Conservation (phyloP, 2,888 invertebrate species). For the Tetanocera ferruginea region DNA sequence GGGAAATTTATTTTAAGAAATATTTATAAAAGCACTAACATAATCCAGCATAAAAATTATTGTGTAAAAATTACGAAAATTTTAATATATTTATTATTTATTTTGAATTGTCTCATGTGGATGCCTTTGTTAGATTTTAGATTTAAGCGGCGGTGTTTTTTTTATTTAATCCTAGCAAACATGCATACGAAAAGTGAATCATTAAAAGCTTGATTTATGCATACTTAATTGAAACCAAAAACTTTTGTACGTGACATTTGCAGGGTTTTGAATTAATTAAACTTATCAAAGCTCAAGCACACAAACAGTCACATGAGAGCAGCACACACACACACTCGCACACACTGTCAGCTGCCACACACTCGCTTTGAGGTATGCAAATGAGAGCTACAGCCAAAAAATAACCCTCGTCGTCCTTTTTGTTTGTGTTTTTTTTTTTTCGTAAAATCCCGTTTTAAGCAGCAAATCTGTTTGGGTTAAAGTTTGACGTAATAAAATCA, state of each 20-base stretch:
- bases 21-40: too few relatives aligned
- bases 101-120: too few relatives aligned
- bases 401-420: not conserved
- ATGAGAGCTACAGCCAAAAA: not conserved
- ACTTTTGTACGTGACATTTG: conserved; percentile 6
- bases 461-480: conserved; percentile 13
- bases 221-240: not conserved
- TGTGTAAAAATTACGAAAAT: too few relatives aligned
- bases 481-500: conserved; percentile 2
- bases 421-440: not conserved
- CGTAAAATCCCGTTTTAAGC: not conserved
- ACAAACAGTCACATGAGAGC: not conserved
- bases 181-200: too few relatives aligned
- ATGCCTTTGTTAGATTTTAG: not conserved
- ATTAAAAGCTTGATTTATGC: not conserved
- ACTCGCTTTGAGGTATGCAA: not conserved
- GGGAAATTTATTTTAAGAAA: too few relatives aligned
- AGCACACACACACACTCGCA: not conserved
- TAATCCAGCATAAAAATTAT: too few relatives aligned
- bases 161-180: not conserved
- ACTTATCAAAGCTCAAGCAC: conserved; percentile 6
- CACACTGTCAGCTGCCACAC: not conserved
- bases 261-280: conserved; percentile 4
- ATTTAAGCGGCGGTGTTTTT: not conserved
- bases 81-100: too few relatives aligned